phyloP scores from a whole-genome alignment of 2,113 vertebrate genomes.

The Hyla sarda region DNA sequence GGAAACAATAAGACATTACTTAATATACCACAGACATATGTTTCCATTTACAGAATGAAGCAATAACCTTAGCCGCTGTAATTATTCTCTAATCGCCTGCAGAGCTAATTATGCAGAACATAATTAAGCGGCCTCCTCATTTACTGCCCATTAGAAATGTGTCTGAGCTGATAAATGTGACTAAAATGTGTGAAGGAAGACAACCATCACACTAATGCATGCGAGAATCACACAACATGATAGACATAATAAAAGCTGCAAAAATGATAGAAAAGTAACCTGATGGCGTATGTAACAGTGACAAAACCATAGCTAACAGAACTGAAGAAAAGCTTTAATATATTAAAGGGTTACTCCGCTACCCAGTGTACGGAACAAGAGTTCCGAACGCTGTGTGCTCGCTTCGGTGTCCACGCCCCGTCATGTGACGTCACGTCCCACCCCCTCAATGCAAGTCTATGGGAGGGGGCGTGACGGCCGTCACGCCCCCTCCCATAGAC shows the following conservation, averaged over 20 bases:
- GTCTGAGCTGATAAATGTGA: slow-evolving; percentile 40
- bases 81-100: slow-evolving; percentile 39
- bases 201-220: neutral
- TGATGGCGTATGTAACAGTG: neutral
- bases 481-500: no score
- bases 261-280: neutral
- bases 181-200: neutral
- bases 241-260: neutral
- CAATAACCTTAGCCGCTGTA: slow-evolving; percentile 36
- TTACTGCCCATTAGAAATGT: slow-evolving; percentile 28
- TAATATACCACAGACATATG: slow-evolving; percentile 6
- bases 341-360: no score
- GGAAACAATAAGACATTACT: neutral
- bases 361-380: no score
- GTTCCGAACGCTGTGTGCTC: no score
- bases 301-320: neutral
- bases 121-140: slow-evolving; percentile 16
- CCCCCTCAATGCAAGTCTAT: no score
- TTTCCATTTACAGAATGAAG: slow-evolving; percentile 31
- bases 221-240: neutral
- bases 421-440: no score
- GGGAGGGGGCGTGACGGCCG: no score
- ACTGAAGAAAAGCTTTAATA: neutral
- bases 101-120: slow-evolving; percentile 43
- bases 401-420: no score